Evolutionary conservation across 2,113 vertebrate genomes (phyloP), one percentile per base, ranked within the genome.

Genomic region (Phasianus colchicus): DNA sequence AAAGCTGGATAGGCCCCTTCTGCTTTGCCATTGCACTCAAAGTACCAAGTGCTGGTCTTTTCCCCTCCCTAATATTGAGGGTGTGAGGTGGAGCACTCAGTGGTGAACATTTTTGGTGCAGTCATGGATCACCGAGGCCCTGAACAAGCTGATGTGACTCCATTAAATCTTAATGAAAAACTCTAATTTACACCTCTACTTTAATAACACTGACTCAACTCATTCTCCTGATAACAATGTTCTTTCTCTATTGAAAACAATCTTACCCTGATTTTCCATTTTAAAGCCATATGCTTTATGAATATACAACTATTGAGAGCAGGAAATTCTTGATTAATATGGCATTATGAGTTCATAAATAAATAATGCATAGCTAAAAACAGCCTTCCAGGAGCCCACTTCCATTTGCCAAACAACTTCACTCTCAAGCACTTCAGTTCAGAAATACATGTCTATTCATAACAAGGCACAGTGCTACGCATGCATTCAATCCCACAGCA

Each of bases 211-310:
- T 89, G 76, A 93, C 58, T 86, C n/a, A 5, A 71, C 64, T 78
- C 54, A 19, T 61, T 85, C 88, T 95, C 93, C 81, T 54, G 90
- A 50, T 76, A 86, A 69, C 92, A 92, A 75, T 92, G 89, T 96
- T 95, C 91, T 77, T 73, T 77, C 38, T 71, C 34, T 43, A 84
- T 25, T 84, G 85, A 79, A 93, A 87, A 87, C 30, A 21, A 43
- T 40, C 66, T 30, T 55, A 29, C 34, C 15, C 7, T 55, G 43
- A 80, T 75, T 93, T 95, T 50, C 81, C 87, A 63, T 21, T 85
- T 64, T 64, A 19, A 58, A 73, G 27, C 29, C 57, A 93, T 86
- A 65, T 14, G 32, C 24, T 47, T 66, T 48, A 82, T 82, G n/a
- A 85, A 61, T 55, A 72, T 36, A 58, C 29, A 83, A 50, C 19